A percentile compares a stretch with the other conserved stretches of the same genome.
Evolutionary conservation across 2,888 invertebrate genomes (phyloP).

Genomic region (Microctonus aethiopoides): DNA sequence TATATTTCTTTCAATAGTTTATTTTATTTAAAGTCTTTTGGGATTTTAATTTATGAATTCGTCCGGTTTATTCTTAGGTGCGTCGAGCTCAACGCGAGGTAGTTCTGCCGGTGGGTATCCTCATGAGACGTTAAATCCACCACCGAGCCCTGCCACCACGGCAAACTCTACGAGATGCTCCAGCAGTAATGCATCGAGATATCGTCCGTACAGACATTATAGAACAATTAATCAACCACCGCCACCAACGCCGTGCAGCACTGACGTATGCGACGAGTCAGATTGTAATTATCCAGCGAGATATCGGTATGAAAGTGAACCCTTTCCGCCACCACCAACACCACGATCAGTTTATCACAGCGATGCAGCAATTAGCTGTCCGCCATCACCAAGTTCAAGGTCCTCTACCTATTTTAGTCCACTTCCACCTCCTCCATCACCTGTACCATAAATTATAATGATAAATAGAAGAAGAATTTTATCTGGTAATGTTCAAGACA

Average conservation of each 20-base stretch:
- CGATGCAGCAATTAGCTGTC: constrained; percentile 75
- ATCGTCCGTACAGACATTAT: constrained; percentile 82
- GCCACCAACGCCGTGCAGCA: constrained; percentile 94
- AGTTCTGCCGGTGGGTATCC: constrained; percentile 76
- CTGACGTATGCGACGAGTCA: constrained; percentile 92
- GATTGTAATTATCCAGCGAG: constrained; percentile 78
- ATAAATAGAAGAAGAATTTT: not conserved
- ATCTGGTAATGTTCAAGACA: too few species aligned
- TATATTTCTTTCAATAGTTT: not conserved
- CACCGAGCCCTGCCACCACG: constrained; percentile 88
- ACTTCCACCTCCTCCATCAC: constrained; percentile 87
- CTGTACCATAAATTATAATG: constrained; percentile 70
- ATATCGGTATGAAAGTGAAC: constrained; percentile 74
- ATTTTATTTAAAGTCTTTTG: not conserved
- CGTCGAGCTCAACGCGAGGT: constrained; percentile 77
- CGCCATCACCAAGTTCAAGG: constrained; percentile 75
- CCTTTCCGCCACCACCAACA: constrained; percentile 82
- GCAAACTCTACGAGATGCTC: constrained; percentile 70
- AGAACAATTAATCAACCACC: constrained; percentile 84
- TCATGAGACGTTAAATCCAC: constrained; percentile 89
- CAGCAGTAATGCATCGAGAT: constrained; percentile 72
- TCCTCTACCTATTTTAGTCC: constrained; percentile 85
- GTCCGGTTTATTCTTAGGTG: constrained; percentile 60
- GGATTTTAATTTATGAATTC: not conserved
- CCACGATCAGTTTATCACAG: constrained; percentile 81